Evolutionary conservation across 2,113 vertebrate species (phyloP), one percentile per base, ranked within the genome.

Genomic region (Orthonyx spaldingii): DNA sequence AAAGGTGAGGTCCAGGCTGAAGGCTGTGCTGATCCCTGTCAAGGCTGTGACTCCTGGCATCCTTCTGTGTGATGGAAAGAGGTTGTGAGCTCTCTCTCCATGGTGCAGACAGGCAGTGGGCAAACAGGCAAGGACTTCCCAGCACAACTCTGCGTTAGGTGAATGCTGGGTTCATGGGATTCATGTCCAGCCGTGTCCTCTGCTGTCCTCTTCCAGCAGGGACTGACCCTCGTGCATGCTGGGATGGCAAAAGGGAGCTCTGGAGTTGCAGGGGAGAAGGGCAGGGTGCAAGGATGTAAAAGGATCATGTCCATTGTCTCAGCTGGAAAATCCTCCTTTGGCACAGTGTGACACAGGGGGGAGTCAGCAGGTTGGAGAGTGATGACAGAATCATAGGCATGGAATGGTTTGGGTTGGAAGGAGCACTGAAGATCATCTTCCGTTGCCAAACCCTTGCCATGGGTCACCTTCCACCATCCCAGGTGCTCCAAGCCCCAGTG

Each of bases 141-240:
- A 86, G 76, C 49, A 68, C 41, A 68, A 21, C 28, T 46, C 33
- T 70, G 59, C 74, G 57, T 41, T 39, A 57, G 63, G 44, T 11
- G 23, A 21, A 41, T 14, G 37, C 64, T 63, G 80, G 49, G 35
- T 9, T 35, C 46, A 5, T 8, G 10, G 71, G 46, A 23, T 32
- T 72, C 2, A 1, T 66, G 79, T 70, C 46, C 37, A 64, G 70
- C 70, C 28, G 0, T 6, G 28, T 50, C 21, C 57, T 55, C 53
- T 59, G 66, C 49, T 52, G 11, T 26, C 37, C 24, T 1, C 32
- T 41, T 20, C 30, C 57, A 39, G 28, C 16, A 8, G 11, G 21
- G 57, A 33, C 21, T 37, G 63, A 30, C 15, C 72, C 22, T 49
- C 1, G 0, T 14, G 28, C 0, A 1, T 2, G 10, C 17, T 32